Percentiles rank a stretch among this genome's conserved stretches.
Evolutionary conservation across 2,888 invertebrate species (phyloP).

Genomic region (Griposia aprilina): DNA sequence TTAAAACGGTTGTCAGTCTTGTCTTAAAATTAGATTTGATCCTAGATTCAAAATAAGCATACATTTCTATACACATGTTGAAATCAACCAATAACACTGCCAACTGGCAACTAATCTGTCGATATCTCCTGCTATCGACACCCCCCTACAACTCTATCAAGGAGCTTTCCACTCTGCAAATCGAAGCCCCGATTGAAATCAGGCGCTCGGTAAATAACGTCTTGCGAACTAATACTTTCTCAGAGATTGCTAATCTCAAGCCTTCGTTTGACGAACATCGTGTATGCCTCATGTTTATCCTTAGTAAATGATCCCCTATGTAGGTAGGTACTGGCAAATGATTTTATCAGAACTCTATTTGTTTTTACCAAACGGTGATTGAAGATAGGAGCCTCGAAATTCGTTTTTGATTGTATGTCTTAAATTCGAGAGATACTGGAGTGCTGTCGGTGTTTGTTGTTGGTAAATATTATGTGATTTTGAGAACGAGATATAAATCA

Average conservation of each 20-base stretch:
- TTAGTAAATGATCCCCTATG: constrained; percentile 64
- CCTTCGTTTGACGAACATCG: constrained; percentile 75
- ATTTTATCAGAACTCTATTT: constrained; percentile 57
- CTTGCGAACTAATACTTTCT: constrained; percentile 88
- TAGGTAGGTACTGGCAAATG: constrained; percentile 30
- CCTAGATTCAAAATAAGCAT: background rate
- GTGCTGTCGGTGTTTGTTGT: constrained; percentile 15
- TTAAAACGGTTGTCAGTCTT: background rate
- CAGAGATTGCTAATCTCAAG: constrained; percentile 85
- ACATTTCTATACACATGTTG: background rate
- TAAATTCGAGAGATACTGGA: constrained; percentile 45
- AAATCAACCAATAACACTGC: background rate
- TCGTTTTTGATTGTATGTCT: constrained; percentile 52
- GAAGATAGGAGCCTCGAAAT: constrained; percentile 39
- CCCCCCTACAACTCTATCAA: constrained; percentile 71
- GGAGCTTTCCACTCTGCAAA: constrained; percentile 78
- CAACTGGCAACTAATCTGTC: constrained; percentile 30
- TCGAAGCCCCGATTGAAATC: constrained; percentile 88
- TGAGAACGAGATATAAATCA: background rate
- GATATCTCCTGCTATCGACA: constrained; percentile 50
- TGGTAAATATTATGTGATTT: constrained; percentile 36
- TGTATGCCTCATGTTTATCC: constrained; percentile 69
- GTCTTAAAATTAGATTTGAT: background rate
- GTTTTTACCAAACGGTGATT: constrained; percentile 53
- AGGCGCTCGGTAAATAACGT: constrained; percentile 87